Base-by-base conservation (phyloP, 2,113 vertebrate genomes). In the Girardinichthys multiradiatus region DNA sequence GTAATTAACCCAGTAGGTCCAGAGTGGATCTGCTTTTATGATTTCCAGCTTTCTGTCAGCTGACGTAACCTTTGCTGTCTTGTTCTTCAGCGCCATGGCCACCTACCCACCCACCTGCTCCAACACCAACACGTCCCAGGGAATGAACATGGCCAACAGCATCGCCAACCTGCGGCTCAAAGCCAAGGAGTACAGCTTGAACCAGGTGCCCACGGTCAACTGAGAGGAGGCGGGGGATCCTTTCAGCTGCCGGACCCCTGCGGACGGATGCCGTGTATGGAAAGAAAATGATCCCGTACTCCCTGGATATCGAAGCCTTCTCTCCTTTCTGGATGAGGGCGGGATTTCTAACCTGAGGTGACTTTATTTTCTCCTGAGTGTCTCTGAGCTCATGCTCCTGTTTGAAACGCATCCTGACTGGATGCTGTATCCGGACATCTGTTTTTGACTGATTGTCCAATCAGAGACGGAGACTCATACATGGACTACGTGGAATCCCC, bases 151-250 rank as follows among this genome's bases (percentile, higher is more conserved):
- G 97, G 97, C 97, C 91, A 99, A 97, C 95, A 99, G 97, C 94
- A 99, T 99, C 91, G 98, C 97, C 90, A 99, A 98, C 95, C 97
- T 99, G 94, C 96, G 97, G 94, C 97, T 99, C 92, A 99, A 99
- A 94, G 98, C 97, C 94, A 99, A 99, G 93, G 98, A 99, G 91
- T 99, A 99, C 95, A 99, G 97, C 96, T 95, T 99, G 95, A 98
- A 97, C 94, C 98, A 98, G 91, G 97, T 98, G 93, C 97, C 97
- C 90, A 99, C 97, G 74, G 97, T 99, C 93, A 99, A 98, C 95
- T 99, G 95, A 97, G 74, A 66, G 81, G 26, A 65, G 26, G 29
- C n/a, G n/a, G n/a, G 28, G 51, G 19, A 6, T 12, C 37, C 37
- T 39, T 39, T 12, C 37, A 39, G 37, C 37, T 10, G 37, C 9